Conservation (phyloP, 2,113 vertebrate species). For the Pteruthius melanotis region DNA sequence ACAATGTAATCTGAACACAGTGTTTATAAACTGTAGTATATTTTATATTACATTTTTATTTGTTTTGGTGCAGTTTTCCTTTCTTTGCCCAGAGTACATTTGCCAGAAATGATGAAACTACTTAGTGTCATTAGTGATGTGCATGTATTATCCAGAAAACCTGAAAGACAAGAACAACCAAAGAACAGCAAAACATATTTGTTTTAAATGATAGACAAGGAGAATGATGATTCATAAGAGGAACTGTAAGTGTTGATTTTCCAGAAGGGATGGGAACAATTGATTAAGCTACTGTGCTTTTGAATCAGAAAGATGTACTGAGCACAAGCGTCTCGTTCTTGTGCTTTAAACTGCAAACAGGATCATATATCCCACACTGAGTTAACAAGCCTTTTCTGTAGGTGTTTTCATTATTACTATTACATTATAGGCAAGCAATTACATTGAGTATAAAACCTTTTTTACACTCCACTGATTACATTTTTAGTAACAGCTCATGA, state of each 20-base stretch:
- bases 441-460: background rate
- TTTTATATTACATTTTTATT: background rate
- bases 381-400: slow-evolving; percentile 24
- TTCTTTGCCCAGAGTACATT: background rate
- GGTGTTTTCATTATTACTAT: slow-evolving; percentile 42
- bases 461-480: background rate
- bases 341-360: background rate
- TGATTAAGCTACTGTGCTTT: background rate
- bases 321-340: background rate
- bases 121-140: slow-evolving; percentile 28
- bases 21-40: background rate
- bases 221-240: slow-evolving; percentile 51
- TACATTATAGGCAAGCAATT: slow-evolving; percentile 30
- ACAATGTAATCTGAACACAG: background rate
- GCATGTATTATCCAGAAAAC: slow-evolving; percentile 42
- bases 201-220: slow-evolving; percentile 15
- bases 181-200: slow-evolving; percentile 16
- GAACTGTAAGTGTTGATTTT: slow-evolving; percentile 31
- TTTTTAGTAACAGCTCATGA: slow-evolving; percentile 46
- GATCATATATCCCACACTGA: slow-evolving; percentile 1
- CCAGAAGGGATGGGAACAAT: background rate
- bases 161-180: slow-evolving; percentile 46
- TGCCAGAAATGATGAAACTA: slow-evolving; percentile 57
- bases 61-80: background rate
- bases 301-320: background rate